Percentiles rank a stretch among this genome's conserved stretches.
These are phyloP conservation scores for Aythya baeri DNA, from an alignment of 2,113 vertebrate species.

Conservation along the genomic window DNA sequence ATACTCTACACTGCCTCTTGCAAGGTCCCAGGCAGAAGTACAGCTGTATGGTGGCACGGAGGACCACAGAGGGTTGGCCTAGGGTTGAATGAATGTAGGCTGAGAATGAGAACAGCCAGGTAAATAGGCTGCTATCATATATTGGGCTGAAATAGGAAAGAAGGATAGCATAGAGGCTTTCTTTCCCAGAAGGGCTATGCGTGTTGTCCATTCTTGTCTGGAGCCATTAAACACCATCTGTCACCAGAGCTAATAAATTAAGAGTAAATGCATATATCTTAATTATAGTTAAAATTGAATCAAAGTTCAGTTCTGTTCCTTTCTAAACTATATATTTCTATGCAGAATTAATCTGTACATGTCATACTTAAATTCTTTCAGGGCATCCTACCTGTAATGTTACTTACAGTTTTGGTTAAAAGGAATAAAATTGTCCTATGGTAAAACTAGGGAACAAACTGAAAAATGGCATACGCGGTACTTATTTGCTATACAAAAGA, in stretches of 20 bases:
- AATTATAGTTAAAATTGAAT: not conserved
- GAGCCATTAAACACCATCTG: not conserved
- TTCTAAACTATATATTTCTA: not conserved
- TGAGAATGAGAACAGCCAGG: not conserved
- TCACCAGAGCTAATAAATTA: not conserved
- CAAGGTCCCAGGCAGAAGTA: not conserved
- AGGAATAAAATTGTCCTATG: not conserved
- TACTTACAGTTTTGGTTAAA: not conserved
- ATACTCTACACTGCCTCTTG: not conserved
- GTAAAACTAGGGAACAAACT: not conserved
- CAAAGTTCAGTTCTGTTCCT: not conserved
- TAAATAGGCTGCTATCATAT: not conserved
- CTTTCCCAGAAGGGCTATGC: not conserved
- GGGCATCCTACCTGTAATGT: not conserved
- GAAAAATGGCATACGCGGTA: not conserved
- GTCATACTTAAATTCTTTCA: not conserved
- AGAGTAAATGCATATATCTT: not conserved
- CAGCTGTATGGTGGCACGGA: accelerated
- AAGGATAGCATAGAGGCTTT: not conserved
- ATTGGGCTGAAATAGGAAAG: not conserved
- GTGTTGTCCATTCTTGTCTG: not conserved
- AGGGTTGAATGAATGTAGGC: not conserved
- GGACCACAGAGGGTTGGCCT: not conserved
- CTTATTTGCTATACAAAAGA: not conserved
- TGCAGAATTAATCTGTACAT: not conserved